Evolutionary conservation across 2,888 invertebrate species (phyloP).

Genomic region (Pandemis corylana): DNA sequence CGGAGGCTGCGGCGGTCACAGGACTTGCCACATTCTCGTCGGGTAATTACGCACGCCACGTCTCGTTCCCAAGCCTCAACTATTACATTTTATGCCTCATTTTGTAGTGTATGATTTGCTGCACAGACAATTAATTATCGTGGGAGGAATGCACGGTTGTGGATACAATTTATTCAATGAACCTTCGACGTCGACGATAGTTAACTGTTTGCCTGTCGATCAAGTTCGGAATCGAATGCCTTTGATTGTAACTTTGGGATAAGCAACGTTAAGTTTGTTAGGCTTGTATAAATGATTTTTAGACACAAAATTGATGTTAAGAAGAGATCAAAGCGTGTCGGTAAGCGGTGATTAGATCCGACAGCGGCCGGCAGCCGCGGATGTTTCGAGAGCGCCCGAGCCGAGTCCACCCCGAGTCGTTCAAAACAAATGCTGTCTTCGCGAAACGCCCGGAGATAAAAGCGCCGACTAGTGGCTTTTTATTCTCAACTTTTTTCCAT

Average conservation of each 20-base stretch:
- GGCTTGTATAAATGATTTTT: slow-evolving; percentile 25
- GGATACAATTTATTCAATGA: slow-evolving; percentile 65
- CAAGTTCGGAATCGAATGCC: slow-evolving; percentile 26
- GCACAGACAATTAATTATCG: slow-evolving; percentile 78
- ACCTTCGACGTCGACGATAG: slow-evolving; percentile 56
- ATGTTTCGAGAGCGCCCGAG: slow-evolving; percentile 53
- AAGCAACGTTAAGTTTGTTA: slow-evolving; percentile 17
- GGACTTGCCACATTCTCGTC: slow-evolving; percentile 79
- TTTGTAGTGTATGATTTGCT: slow-evolving; percentile 80
- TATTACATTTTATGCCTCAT: slow-evolving; percentile 81
- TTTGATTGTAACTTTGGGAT: slow-evolving; percentile 32
- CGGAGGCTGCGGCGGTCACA: slow-evolving; percentile 68
- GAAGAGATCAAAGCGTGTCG: slow-evolving; percentile 74
- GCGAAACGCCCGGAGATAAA: slow-evolving; percentile 68
- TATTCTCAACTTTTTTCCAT: slow-evolving; percentile 63
- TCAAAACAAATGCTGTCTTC: slow-evolving; percentile 69
- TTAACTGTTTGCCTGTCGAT: slow-evolving; percentile 53
- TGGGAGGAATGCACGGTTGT: slow-evolving; percentile 69
- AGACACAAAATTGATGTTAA: slow-evolving; percentile 43
- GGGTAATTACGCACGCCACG: slow-evolving; percentile 80
- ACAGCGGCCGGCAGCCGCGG: slow-evolving; percentile 55
- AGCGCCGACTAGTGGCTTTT: slow-evolving; percentile 62
- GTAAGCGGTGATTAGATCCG: slow-evolving; percentile 70
- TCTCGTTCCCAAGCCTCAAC: slow-evolving; percentile 76
- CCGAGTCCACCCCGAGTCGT: slow-evolving; percentile 47